Evolutionary conservation across 2,113 vertebrate species (phyloP).

Genomic region (Riparia riparia): DNA sequence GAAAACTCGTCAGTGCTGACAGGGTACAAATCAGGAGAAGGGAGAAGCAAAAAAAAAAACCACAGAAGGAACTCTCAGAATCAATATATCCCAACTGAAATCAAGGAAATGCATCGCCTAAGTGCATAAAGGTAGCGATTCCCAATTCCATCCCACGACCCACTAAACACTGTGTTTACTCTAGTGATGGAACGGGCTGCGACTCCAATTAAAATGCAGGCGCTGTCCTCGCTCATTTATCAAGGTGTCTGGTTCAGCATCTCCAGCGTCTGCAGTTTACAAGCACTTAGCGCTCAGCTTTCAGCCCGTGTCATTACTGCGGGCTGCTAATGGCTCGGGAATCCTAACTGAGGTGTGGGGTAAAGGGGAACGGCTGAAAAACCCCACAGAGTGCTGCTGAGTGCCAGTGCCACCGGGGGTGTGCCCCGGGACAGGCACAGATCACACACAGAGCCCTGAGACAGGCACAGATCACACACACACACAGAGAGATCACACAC

Average conservation of each 20-base stretch:
- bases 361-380: constrained; percentile 38
- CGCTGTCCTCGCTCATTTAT: constrained; percentile 16
- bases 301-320: constrained; percentile 22
- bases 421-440: neutral
- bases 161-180: neutral
- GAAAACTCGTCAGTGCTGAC: neutral
- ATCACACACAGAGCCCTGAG: no score
- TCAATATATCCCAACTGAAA: constrained; percentile 1
- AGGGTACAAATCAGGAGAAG: neutral
- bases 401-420: accelerated
- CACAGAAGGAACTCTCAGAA: neutral
- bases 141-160: neutral
- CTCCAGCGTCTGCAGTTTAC: constrained; percentile 1
- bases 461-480: no score
- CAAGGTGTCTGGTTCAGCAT: neutral
- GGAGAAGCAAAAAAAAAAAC: neutral
- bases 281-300: constrained; percentile 30
- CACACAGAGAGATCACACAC: no score
- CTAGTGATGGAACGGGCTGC: neutral
- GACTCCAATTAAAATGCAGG: constrained; percentile 14
- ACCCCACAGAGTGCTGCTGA: neutral
- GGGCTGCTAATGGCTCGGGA: constrained; percentile 55
- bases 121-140: constrained; percentile 18
- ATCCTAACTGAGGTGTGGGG: constrained; percentile 39
- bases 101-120: constrained; percentile 18